Percentiles rank a stretch among this genome's conserved stretches.
Evolutionary conservation across 2,888 invertebrate species (phyloP).

Genomic region (Amiota communis): DNA sequence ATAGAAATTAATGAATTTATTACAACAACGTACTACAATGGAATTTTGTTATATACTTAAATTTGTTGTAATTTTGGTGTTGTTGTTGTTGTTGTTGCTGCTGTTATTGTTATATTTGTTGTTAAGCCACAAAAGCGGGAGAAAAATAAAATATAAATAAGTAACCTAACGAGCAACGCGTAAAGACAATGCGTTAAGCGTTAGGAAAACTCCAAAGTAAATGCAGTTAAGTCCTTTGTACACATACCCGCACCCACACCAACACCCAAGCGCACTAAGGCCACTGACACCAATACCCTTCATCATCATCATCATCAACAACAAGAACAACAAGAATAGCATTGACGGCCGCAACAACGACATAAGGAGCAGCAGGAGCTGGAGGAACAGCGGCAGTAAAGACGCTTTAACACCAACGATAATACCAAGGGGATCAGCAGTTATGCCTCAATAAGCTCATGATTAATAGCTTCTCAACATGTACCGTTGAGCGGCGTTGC

Average conservation of each 20-base stretch:
- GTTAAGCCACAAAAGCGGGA: neutral
- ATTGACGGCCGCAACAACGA: no score
- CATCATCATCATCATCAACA: slow-evolving; percentile 10
- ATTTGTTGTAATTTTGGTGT: neutral
- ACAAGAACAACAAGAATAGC: neutral
- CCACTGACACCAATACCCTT: slow-evolving; percentile 21
- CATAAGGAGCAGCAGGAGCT: neutral
- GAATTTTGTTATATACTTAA: slow-evolving; percentile 6
- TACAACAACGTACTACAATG: neutral
- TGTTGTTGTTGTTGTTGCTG: no score
- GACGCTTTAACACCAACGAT: slow-evolving; percentile 31
- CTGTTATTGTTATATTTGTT: neutral
- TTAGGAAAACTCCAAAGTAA: slow-evolving; percentile 25
- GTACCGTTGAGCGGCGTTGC: slow-evolving; percentile 21
- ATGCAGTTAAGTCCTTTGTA: slow-evolving; percentile 24
- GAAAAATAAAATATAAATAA: neutral
- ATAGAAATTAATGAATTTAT: slow-evolving; percentile 32
- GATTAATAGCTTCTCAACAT: slow-evolving; percentile 63
- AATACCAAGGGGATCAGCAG: slow-evolving; percentile 52
- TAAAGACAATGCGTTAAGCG: slow-evolving; percentile 27
- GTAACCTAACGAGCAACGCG: slow-evolving; percentile 5
- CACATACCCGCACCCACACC: slow-evolving; percentile 7
- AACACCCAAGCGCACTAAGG: slow-evolving; percentile 1
- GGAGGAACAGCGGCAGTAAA: slow-evolving; percentile 5
- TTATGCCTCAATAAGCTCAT: slow-evolving; percentile 70